A percentile compares a stretch with the other conserved stretches of the same genome.
These are phyloP conservation scores for Oxystoma pomonae DNA, from an alignment of 2,888 invertebrate species.

Conservation along the genomic window DNA sequence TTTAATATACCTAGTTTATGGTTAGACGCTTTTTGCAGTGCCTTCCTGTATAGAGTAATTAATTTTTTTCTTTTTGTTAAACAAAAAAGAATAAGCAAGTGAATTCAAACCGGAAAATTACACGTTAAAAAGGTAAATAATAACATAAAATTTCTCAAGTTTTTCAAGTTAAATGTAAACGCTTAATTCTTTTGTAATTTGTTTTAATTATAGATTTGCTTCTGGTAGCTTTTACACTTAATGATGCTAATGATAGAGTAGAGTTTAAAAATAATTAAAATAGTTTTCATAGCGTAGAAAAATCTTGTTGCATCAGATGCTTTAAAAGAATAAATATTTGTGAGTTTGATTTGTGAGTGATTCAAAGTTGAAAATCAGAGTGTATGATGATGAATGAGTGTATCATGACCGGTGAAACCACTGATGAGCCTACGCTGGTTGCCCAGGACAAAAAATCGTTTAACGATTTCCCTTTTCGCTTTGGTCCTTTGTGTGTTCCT, in stretches of 20 bases:
- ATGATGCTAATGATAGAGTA: background rate
- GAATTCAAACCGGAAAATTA: background rate
- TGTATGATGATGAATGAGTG: background rate
- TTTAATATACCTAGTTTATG: background rate
- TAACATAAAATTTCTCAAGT: background rate
- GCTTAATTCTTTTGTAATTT: background rate
- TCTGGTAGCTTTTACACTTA: background rate
- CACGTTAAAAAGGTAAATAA: background rate
- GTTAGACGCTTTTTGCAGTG: too few relatives aligned
- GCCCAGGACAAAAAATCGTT: too few relatives aligned
- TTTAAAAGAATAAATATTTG: background rate
- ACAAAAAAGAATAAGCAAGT: background rate
- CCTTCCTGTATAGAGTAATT: too few relatives aligned
- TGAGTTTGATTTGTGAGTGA: background rate
- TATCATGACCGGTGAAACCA: too few relatives aligned
- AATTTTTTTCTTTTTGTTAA: background rate
- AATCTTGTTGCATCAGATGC: background rate
- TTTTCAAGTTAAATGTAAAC: background rate
- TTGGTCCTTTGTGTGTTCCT: too few relatives aligned
- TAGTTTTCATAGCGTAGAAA: background rate
- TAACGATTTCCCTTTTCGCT: too few relatives aligned
- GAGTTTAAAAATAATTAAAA: background rate
- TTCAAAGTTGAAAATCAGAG: background rate
- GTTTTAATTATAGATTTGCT: background rate
- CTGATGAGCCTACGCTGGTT: too few relatives aligned